A percentile compares a stretch with the other conserved stretches of the same genome.
Conservation (phyloP, 2,888 invertebrate genomes). For the Adela reaumurella region DNA sequence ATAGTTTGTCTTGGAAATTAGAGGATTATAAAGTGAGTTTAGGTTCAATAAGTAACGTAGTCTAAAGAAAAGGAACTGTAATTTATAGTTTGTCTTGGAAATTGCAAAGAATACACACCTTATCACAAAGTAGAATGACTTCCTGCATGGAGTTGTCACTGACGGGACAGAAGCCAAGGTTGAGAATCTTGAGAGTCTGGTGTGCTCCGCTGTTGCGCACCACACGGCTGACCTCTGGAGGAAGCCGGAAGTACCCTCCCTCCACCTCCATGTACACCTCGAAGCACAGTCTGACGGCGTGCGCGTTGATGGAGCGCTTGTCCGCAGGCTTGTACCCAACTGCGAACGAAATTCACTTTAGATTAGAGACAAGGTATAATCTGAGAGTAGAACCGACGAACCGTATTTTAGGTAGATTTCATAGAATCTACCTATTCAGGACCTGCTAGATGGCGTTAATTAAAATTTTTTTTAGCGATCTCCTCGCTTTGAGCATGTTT, state of each 20-base stretch:
- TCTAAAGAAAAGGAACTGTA: too few species aligned
- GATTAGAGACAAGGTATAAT: too few species aligned
- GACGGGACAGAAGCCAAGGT: neutral
- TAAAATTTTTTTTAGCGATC: too few species aligned
- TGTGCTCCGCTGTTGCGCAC: neutral
- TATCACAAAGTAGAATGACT: neutral
- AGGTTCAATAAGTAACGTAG: too few species aligned
- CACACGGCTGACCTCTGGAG: neutral
- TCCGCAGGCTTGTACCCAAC: neutral
- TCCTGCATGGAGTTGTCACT: neutral
- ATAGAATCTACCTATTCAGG: too few species aligned
- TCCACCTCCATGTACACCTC: neutral
- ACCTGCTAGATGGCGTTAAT: too few species aligned
- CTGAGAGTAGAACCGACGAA: too few species aligned
- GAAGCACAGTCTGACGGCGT: neutral
- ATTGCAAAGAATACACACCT: neutral
- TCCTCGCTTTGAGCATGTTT: too few species aligned
- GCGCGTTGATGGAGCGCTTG: neutral
- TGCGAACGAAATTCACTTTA: neutral
- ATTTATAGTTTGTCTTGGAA: too few species aligned
- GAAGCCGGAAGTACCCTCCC: neutral
- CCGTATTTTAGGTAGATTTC: too few species aligned
- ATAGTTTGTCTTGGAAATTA: too few species aligned
- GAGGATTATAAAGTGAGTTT: too few species aligned
- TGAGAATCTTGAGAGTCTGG: neutral